Evolutionary conservation across 2,888 invertebrate species (phyloP).

Genomic region (Plutella xylostella): DNA sequence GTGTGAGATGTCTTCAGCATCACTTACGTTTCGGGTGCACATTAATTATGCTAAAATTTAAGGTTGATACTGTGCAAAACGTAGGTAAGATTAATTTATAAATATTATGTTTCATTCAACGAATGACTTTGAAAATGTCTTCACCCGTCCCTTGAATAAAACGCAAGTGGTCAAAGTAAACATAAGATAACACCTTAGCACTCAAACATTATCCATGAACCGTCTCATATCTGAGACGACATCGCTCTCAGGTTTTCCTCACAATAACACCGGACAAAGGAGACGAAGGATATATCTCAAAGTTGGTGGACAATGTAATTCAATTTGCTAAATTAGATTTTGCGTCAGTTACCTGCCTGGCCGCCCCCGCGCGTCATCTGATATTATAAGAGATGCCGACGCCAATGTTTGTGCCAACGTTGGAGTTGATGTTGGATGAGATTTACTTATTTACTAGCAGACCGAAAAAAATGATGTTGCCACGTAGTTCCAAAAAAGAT

Average conservation of each 20-base stretch:
- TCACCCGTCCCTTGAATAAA: no score
- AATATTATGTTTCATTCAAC: no score
- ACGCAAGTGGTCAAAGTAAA: no score
- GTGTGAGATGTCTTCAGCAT: no score
- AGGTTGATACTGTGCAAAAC: no score
- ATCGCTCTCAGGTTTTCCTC: not conserved
- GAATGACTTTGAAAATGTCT: no score
- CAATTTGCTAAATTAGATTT: conserved; percentile 66
- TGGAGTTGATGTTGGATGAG: conserved; percentile 4
- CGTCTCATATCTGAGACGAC: not conserved
- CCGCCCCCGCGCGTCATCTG: conserved; percentile 33
- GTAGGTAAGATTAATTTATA: no score
- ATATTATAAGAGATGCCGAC: conserved; percentile 28
- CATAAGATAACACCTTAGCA: no score
- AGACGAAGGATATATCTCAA: conserved; percentile 28
- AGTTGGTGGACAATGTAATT: conserved; percentile 56
- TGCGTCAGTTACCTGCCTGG: conserved; percentile 59
- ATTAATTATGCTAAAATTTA: no score
- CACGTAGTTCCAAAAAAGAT: no score
- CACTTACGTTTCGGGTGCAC: no score
- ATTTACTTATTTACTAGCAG: not conserved
- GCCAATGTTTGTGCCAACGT: conserved; percentile 24
- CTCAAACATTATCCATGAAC: not conserved
- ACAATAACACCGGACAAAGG: conserved; percentile 7
- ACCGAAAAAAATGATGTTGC: no score